These are phyloP conservation scores for Hirudinaria manillensis DNA, from an alignment of 2,888 invertebrate species.

Conservation along the genomic window DNA sequence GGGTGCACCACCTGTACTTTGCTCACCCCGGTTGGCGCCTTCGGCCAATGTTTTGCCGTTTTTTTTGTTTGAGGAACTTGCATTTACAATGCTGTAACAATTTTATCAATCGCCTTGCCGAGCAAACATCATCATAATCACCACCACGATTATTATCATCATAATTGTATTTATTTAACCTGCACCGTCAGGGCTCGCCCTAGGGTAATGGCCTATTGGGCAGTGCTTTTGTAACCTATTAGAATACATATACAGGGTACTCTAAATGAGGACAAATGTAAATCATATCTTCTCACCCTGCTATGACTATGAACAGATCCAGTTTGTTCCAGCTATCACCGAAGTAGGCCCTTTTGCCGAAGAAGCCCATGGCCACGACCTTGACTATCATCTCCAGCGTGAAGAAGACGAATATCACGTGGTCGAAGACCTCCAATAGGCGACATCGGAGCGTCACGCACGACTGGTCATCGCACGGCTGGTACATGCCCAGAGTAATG, in stretches of 20 bases:
- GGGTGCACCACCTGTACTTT: no score
- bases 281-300: slow-evolving; percentile 79
- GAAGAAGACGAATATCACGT: slow-evolving; percentile 97
- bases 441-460: slow-evolving; percentile 62
- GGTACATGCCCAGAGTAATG: slow-evolving; percentile 97
- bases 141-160: not conserved
- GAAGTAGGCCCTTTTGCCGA: slow-evolving; percentile 80
- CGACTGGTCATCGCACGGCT: slow-evolving; percentile 76
- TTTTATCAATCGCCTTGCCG: not conserved
- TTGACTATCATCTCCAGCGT: slow-evolving; percentile 95
- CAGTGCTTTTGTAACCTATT: not conserved
- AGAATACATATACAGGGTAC: slow-evolving; percentile 13
- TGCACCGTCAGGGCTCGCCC: no score
- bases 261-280: not conserved
- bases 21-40: no score
- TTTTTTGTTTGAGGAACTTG: no score
- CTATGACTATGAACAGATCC: slow-evolving; percentile 93
- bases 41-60: no score
- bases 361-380: slow-evolving; percentile 90
- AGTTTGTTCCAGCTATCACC: slow-evolving; percentile 98
- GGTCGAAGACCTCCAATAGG: slow-evolving; percentile 78
- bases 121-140: not conserved
- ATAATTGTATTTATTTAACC: not conserved
- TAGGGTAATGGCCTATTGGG: not conserved
- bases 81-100: no score